Base-by-base conservation (phyloP, 1,140 invertebrate genomes). In the Lasioglossum baleicum region DNA sequence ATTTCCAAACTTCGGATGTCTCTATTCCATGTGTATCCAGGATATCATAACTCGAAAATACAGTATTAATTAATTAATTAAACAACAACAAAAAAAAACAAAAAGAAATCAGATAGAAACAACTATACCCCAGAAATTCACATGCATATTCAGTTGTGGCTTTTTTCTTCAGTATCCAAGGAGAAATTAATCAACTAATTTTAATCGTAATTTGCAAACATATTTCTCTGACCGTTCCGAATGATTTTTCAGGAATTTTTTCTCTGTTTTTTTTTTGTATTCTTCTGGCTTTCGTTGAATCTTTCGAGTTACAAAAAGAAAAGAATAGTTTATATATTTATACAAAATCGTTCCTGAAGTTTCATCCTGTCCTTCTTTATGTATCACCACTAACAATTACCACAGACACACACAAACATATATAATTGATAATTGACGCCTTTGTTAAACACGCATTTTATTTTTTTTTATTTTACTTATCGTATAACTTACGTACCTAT, bases 391-490 rank as follows among this genome's bases (percentile, higher is more conserved):
- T 88, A 89, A 90, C 88, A 86, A 82, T 74, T 83, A 80, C 77
- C 80, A 80, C 80, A 80, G 51, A 76, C 80, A 48, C 44, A 35
- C 35, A 35, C 35, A 35, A 3, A 35, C 35, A 35, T 35, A 35
- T 35, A 88, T 88, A 89, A 89, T 86, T 80, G 79, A 84, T 53
- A 53, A 53, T 86, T 83, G 65, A 84, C 88, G 81, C 86, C 83
- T 84, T 88, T 88, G 85, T 88, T 86, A 53, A 53, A 88, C 88
- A 88, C 85, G 84, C 83, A 89, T 88, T 86, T 83, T 6, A 53
- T 53, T 53, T 53, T 20, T 53, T 53, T 53, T 53, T 53, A 26
- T 26, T 53, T 53, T 92, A 58, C 17, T 58, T 58, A 58, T 58
- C n/a, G 56, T 58, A 58, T 58, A 58, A 58, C 56, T 53, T 58